Conservation (phyloP, 2,113 vertebrate genomes). For the Trichechus manatus region DNA sequence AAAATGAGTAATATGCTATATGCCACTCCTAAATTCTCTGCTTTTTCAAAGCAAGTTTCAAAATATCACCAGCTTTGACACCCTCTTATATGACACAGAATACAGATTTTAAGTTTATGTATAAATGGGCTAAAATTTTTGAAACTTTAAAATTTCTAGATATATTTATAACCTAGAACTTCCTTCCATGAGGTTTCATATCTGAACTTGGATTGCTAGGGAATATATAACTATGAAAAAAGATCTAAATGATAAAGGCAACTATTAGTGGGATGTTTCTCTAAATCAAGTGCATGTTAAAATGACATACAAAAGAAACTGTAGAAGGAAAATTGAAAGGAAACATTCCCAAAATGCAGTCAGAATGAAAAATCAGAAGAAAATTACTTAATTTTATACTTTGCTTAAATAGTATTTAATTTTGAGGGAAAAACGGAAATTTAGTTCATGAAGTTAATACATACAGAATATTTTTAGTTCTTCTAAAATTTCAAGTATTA, state of each 20-base stretch:
- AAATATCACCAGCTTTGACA: constrained; percentile 43
- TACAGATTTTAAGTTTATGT: constrained; percentile 36
- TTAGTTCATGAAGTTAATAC: neutral
- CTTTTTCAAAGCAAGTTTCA: neutral
- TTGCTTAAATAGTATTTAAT: constrained; percentile 25
- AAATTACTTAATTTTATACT: constrained; percentile 16
- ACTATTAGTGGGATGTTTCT: neutral
- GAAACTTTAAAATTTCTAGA: neutral
- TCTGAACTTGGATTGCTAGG: neutral
- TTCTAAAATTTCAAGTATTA: constrained; percentile 15
- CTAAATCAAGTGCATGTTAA: neutral
- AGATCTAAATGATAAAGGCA: neutral
- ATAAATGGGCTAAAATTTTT: neutral
- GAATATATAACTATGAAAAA: constrained; percentile 8
- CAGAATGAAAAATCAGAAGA: neutral
- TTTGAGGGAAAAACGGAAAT: neutral
- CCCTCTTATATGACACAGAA: neutral
- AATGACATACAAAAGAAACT: neutral
- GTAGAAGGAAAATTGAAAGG: neutral
- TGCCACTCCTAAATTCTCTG: neutral
- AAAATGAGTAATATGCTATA: neutral
- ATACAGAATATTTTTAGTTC: neutral
- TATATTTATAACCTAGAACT: neutral
- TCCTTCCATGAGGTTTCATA: neutral
- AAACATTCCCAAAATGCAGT: constrained; percentile 1